phyloP scores from a whole-genome alignment of 37 sponge, comb jelly and placozoan species.

The Aplysina aerophoba region DNA sequence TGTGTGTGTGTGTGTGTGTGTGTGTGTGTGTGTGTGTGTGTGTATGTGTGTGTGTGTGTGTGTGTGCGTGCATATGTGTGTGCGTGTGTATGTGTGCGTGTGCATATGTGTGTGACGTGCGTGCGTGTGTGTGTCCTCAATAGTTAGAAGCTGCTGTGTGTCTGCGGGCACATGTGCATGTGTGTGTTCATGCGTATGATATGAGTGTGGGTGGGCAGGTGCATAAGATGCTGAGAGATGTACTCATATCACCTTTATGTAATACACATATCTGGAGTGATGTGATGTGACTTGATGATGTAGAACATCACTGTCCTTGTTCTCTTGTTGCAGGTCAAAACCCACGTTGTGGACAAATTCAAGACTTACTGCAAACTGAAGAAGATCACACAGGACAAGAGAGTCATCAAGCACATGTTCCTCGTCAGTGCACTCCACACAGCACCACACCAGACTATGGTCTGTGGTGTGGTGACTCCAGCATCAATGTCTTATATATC shows the following conservation, averaged over 20 bases:
- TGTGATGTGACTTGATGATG: not conserved
- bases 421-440: conserved; percentile 45
- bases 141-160: too few species aligned
- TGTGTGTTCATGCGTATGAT: not conserved
- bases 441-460: too few species aligned
- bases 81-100: too few species aligned
- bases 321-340: conserved; percentile 50
- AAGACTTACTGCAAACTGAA: conserved; percentile 59
- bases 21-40: too few species aligned
- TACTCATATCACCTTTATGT: not conserved
- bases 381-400: conserved; percentile 63
- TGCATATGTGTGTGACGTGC: too few species aligned
- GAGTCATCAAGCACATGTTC: conserved; percentile 41
- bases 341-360: conserved; percentile 48
- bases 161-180: not conserved
- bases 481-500: too few species aligned
- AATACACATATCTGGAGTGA: not conserved
- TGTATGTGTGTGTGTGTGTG: too few species aligned
- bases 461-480: too few species aligned
- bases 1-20: too few species aligned
- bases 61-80: too few species aligned
- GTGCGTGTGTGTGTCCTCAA: too few species aligned
- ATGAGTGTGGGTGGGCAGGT: too few species aligned
- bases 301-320: not conserved
- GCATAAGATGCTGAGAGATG: not conserved